These are phyloP conservation scores for Cyphomyrmex costatus DNA, from an alignment of 1,140 invertebrate genomes.

Conservation along the genomic window DNA sequence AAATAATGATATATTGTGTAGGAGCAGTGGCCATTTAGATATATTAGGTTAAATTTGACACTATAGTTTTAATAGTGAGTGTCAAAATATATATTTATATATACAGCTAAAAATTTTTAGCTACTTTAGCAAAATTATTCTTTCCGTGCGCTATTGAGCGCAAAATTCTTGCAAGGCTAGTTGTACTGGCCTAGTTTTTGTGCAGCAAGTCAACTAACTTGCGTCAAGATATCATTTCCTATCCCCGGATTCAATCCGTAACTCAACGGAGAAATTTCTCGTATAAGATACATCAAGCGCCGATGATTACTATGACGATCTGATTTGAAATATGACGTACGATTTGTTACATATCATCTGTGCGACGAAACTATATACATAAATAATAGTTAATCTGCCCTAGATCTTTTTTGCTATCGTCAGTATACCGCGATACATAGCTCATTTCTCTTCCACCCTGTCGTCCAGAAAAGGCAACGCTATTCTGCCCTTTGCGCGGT, in stretches of 20 bases:
- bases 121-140: too few species aligned
- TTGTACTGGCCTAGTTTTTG: constrained; percentile 15
- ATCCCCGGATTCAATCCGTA: neutral
- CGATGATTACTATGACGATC: constrained; percentile 12
- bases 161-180: neutral
- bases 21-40: too few species aligned
- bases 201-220: neutral
- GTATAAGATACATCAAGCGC: constrained; percentile 3
- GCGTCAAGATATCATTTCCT: constrained; percentile 26
- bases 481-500: neutral
- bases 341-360: neutral
- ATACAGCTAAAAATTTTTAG: too few species aligned
- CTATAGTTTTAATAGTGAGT: too few species aligned
- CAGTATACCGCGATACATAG: neutral
- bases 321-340: neutral
- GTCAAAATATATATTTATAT: too few species aligned
- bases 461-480: neutral
- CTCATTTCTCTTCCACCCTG: neutral
- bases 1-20: too few species aligned
- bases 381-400: neutral
- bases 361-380: neutral
- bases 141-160: constrained; percentile 10
- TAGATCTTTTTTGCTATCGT: neutral
- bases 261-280: neutral
- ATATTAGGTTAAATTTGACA: too few species aligned